These are phyloP conservation scores for Bombus consobrinus DNA, from an alignment of 1,140 invertebrate species.

Conservation along the genomic window DNA sequence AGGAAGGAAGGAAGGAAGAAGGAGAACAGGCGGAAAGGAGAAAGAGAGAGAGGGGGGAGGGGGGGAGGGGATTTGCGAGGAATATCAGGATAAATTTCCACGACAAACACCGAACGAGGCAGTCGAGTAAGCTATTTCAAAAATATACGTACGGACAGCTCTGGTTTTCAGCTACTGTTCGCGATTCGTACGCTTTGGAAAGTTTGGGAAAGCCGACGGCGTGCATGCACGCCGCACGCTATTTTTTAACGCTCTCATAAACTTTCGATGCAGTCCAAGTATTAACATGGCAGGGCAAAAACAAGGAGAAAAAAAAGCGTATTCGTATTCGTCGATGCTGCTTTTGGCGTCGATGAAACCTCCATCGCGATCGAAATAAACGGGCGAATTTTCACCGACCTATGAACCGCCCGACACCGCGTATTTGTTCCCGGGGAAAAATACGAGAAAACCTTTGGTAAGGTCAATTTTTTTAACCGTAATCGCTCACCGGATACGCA, in stretches of 20 bases:
- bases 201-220: not conserved
- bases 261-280: not conserved
- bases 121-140: not conserved
- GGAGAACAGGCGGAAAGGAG: too few relatives aligned
- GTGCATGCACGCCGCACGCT: not conserved
- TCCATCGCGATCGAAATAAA: constrained; percentile 16
- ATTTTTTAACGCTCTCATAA: constrained; percentile 27
- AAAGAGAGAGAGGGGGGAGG: not conserved
- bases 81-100: not conserved
- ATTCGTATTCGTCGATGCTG: too few relatives aligned
- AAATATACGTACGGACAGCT: not conserved
- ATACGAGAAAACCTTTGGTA: not conserved
- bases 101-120: not conserved
- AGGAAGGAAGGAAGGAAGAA: too few relatives aligned
- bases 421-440: not conserved
- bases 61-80: rapidly evolving
- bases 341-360: constrained; percentile 4
- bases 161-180: not conserved
- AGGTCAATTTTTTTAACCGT: not conserved
- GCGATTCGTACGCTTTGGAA: not conserved
- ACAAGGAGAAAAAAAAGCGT: not conserved
- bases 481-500: not conserved
- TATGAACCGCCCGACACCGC: not conserved
- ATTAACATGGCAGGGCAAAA: not conserved
- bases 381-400: not conserved